Base-by-base conservation (phyloP, 2,113 vertebrate species). In the Camelus bactrianus region DNA sequence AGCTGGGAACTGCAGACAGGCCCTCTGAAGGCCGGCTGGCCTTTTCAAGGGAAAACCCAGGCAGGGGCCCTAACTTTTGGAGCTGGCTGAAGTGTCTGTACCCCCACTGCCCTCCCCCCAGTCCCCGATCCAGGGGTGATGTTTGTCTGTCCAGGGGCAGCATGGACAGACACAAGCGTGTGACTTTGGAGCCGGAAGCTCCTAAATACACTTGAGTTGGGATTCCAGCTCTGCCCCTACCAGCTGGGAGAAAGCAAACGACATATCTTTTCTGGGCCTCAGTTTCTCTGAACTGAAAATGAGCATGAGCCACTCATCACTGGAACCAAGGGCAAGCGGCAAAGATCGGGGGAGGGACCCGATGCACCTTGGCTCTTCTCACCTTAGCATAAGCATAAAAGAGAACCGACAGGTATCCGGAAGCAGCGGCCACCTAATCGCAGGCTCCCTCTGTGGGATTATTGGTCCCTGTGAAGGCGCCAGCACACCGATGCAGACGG, bases 1-100 rank as follows among this genome's bases (percentile, higher is more conserved):
- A 98, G 98, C 87, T 95, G 88, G 98, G 97, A 98, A 99, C 98
- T 99, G 97, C 98, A 98, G 95, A 98, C 52, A 60, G 90, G 92
- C 96, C 97, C 81, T 96, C 97, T 97, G 94, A 98, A 95, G 89
- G 93, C 89, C 77, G 97, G 86, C 95, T 70, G 88, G 94, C 88
- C 90, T 96, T 97, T 97, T 96, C 96, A 96, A 0, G 95, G 93
- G 96, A 93, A 96, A 95, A 87, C 82, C 87, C 93, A 65, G 96
- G 90, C 91, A 88, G 9, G 65, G 65, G 22, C 0, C 96, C 94
- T 89, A 80, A 94, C 89, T 94, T 86, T 84, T 50, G 80, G 93
- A 96, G 87, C 65, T n/a, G 62, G 72, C 90, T n/a, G 89, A 76
- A 8, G 69, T 1, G 0, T 58, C 64, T 20, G 76, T 64, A 6